Evolutionary conservation across 2,797 vertebrate species (phyloP).

Genomic region (Lagorchestes hirsutus): DNA sequence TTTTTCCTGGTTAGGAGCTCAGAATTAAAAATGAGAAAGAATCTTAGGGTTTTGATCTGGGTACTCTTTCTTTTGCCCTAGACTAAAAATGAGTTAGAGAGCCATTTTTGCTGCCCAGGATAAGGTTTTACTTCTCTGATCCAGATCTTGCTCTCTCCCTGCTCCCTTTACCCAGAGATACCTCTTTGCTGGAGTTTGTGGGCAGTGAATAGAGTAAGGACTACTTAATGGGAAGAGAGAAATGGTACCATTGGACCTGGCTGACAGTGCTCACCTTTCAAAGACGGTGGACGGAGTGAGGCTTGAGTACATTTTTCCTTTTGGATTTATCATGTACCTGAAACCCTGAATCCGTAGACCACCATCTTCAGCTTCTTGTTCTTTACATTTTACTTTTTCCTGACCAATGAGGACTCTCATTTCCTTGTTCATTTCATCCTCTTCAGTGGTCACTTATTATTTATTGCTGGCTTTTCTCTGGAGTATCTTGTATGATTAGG

Average conservation of each 20-base stretch:
- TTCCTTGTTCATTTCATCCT: not conserved
- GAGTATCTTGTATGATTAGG: not conserved
- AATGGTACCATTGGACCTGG: not conserved
- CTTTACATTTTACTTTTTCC: not conserved
- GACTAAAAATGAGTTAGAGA: not conserved
- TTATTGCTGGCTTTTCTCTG: not conserved
- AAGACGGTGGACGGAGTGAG: not conserved
- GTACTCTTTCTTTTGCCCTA: not conserved
- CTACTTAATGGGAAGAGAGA: not conserved
- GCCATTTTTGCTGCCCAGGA: not conserved
- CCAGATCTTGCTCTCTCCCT: not conserved
- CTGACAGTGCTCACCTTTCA: not conserved
- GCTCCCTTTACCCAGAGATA: not conserved
- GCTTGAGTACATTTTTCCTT: not conserved
- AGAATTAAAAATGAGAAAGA: not conserved
- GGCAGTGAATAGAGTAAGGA: not conserved
- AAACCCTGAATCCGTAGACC: not conserved
- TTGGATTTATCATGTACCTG: not conserved
- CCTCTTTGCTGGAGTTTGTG: not conserved
- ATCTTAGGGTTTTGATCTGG: not conserved
- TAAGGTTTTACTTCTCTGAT: not conserved
- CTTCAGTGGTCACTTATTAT: not conserved
- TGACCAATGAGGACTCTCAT: not conserved
- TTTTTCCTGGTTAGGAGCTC: not conserved
- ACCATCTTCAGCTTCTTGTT: not conserved